Evolutionary conservation across 1,140 invertebrate species (phyloP), one percentile per base, ranked within the genome.

Genomic region (Zaprionus tsacasi): DNA sequence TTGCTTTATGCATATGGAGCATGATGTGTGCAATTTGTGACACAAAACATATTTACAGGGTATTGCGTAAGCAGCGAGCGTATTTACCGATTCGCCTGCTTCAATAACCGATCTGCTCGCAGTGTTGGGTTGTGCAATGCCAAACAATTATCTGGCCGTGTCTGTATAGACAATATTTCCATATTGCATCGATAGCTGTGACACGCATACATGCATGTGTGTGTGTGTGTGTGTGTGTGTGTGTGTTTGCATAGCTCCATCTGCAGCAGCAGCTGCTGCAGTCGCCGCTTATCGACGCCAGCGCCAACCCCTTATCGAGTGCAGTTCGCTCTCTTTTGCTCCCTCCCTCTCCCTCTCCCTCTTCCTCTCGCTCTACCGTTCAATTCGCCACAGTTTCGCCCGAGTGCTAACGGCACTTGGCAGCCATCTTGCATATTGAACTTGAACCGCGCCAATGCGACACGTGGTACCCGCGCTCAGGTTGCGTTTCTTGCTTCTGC

Each of bases 351-450:
- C 21, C 36, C 10, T 15, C 17, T 27, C 25, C 7, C 33, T 21
- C 30, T 12, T 3, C 15, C 5, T 43, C 10, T 13, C 54, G 33
- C 12, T 35, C 8, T 12, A 15, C 10, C 27, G 35, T 10, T 25
- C 25, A 56, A 30, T 71, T 65, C 52, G 27, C 27, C 54, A 58
- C 30, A 10, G 35, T 38, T 6, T 21, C 35, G 35, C 40, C 33
- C 30, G n/a, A 59, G 21, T 43, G 48, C 50, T 48, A 73, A 60
- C 48, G 64, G 56, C 50, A 48, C 48, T 66, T 43, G 27, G 40
- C 10, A 56, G 57, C 70, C 63, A 54, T 67, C 66, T 68, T 70
- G 72, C 63, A 54, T 67, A 67, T 68, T 70, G 72, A 75, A 75
- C 72, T 75, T 75, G 72, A 75, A 75, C 45, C 27, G 43, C 43